Conservation (phyloP, 2,113 vertebrate genomes). For the Xenopus laevis region DNA sequence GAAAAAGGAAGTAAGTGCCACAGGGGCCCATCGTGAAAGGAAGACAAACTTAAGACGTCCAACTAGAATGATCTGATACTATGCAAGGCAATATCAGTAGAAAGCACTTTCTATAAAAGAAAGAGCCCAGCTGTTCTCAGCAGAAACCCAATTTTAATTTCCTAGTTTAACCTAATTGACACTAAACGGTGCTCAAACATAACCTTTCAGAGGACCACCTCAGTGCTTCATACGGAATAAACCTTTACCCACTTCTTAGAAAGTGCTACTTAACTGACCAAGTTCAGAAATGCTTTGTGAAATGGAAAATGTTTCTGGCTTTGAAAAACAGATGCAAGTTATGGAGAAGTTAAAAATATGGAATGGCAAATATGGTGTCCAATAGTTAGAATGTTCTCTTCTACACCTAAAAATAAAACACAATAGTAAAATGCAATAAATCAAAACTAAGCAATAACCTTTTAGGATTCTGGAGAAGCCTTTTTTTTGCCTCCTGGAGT, state of each 20-base stretch:
- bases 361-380: not conserved
- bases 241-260: not conserved
- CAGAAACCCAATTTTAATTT: too few species aligned
- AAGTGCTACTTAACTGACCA: not conserved
- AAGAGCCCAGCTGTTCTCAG: too few species aligned
- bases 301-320: not conserved
- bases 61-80: too few species aligned
- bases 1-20: too few species aligned
- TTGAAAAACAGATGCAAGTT: too few species aligned
- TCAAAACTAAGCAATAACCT: slow-evolving; percentile 40
- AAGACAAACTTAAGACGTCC: too few species aligned
- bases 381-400: not conserved
- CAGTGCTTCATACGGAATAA: not conserved
- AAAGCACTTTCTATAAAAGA: too few species aligned
- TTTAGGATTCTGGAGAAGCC: slow-evolving; percentile 35
- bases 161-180: too few species aligned
- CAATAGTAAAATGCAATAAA: slow-evolving; percentile 32
- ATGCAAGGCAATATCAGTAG: too few species aligned
- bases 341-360: not conserved
- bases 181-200: too few species aligned
- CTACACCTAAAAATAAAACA: not conserved
- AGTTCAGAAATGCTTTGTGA: not conserved
- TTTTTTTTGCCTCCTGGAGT: slow-evolving; percentile 77
- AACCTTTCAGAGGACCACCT: not conserved
- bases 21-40: too few species aligned